Evolutionary conservation across 2,797 vertebrate genomes (phyloP).

Genomic region (Pristis pectinata): DNA sequence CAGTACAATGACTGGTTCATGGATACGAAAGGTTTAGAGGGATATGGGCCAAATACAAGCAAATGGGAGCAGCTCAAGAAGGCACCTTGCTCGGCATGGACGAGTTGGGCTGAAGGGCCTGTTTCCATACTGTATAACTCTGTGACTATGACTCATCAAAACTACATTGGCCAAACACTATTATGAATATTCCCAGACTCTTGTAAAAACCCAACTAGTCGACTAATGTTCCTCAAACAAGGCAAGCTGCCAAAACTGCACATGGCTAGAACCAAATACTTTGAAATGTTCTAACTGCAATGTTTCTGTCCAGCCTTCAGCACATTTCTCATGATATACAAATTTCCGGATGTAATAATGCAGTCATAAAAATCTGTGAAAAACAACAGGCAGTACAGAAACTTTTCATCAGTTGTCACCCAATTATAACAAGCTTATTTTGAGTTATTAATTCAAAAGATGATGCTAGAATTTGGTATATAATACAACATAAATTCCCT

Average conservation of each 20-base stretch:
- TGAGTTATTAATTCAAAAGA: background rate
- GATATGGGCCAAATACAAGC: too few species aligned
- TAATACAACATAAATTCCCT: background rate
- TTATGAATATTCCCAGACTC: background rate
- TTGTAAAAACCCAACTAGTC: background rate
- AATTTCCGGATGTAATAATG: background rate
- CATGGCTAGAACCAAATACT: background rate
- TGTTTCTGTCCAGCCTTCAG: background rate
- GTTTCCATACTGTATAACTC: too few species aligned
- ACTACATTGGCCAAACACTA: background rate
- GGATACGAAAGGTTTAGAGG: too few species aligned
- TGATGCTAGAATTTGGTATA: background rate
- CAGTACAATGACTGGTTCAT: too few species aligned
- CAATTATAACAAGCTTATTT: background rate
- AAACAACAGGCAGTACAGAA: background rate
- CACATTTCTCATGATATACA: background rate
- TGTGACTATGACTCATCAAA: background rate
- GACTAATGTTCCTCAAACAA: background rate
- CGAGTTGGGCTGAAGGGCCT: too few species aligned
- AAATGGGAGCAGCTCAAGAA: too few species aligned
- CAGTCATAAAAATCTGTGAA: background rate
- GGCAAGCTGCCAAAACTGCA: background rate
- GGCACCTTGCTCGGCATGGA: too few species aligned
- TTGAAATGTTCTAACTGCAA: background rate
- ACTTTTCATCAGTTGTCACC: background rate